Base-by-base conservation (phyloP, 2,888 invertebrate species). In the Electrophaes corylata region DNA sequence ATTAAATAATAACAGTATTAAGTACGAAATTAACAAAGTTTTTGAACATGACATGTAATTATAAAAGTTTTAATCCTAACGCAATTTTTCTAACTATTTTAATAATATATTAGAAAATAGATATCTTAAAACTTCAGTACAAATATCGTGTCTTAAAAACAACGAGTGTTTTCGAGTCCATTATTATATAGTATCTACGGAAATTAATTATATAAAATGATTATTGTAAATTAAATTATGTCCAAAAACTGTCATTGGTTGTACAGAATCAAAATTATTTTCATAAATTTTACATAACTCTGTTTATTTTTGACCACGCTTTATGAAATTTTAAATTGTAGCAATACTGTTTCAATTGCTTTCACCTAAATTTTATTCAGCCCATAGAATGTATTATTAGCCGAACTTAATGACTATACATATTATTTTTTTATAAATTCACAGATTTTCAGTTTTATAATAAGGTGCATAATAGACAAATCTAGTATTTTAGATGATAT, bases 81-180 rank as follows among this genome's bases (percentile, higher is more conserved):
- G 14, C 14, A 43, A 12, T 5, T 41, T 37, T 14, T 6, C 18
- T 39, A 39, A 3, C 18, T 18, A 10, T 29, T 10, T 29, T 29
- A 29, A 26, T 26, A 6, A 26, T 26, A 26, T 26, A 26, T 26
- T 29, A 29, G 26, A 8, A 29, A 1, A 37, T 26, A 49, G 1
- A n/a, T 11, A 12, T 41, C 19, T 45, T 16, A 18, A 31, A 55
- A 55, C 46, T 43, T 47, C 50, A 83, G 83, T 84, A 84, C 83
- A 84, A 84, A 64, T 66, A 67, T 66, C 37, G 83, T 84, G 83
- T 83, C 83, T 83, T 83, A 73, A 66, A 69, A 75, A 79, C 75
- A 76, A 76, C 77, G 78, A 78, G 66, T 66, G 60, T 55, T 55
- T 65, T 54, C 46, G 43, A 62, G 52, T 65, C 65, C 62, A 60